Conservation (phyloP, 2,113 vertebrate species). For the Suricata suricatta region DNA sequence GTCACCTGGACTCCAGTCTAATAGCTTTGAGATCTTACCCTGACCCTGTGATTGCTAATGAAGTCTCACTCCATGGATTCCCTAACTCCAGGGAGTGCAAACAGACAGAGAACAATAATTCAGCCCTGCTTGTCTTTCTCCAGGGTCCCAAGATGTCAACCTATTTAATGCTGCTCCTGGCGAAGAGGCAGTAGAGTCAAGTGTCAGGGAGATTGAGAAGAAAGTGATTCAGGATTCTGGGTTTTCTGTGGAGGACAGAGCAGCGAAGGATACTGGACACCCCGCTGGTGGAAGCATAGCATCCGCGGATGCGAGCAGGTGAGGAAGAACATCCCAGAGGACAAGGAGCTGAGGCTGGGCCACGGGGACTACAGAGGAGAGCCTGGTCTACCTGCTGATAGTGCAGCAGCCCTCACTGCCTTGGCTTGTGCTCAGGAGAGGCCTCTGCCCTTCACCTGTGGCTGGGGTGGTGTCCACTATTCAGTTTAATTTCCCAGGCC, state of each 20-base stretch:
- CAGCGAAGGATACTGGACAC: neutral
- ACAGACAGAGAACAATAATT: neutral
- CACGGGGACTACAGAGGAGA: neutral
- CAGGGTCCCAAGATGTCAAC: neutral
- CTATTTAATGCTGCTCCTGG: neutral
- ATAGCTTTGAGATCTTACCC: neutral
- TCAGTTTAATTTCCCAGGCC: neutral
- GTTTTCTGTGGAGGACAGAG: neutral
- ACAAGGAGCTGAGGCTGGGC: neutral
- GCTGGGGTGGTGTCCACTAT: fast-evolving
- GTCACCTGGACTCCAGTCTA: neutral
- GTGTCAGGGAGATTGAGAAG: neutral
- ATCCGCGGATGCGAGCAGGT: neutral
- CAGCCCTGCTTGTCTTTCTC: neutral
- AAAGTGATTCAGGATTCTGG: neutral
- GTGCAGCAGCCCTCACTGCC: neutral
- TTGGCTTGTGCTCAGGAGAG: neutral
- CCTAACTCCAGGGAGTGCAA: neutral
- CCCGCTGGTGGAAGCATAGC: neutral
- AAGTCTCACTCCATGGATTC: neutral
- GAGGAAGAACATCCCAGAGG: neutral
- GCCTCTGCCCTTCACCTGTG: neutral
- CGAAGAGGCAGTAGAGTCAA: neutral
- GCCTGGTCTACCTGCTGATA: fast-evolving
- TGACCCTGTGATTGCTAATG: neutral